These are phyloP conservation scores for Molossus alvarezi DNA, from an alignment of 2,797 vertebrate species.

Conservation along the genomic window DNA sequence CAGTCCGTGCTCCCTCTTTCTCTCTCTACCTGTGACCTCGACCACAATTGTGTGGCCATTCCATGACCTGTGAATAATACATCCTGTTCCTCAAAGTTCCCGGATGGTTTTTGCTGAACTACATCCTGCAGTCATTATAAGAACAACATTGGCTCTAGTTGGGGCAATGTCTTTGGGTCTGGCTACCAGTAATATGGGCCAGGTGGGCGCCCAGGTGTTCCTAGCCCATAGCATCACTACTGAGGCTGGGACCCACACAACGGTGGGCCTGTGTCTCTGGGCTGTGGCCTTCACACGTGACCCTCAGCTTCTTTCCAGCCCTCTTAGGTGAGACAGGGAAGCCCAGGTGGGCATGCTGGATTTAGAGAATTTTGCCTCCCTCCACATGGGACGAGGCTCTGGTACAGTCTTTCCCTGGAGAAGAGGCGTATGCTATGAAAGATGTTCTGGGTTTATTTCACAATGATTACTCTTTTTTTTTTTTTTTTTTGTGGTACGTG, in stretches of 20 bases:
- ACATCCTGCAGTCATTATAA: neutral
- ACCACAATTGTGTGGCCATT: neutral
- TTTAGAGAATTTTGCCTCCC: neutral
- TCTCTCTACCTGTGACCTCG: neutral
- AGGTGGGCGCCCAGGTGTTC: neutral
- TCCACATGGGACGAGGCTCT: neutral
- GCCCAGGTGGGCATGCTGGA: neutral
- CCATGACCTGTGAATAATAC: neutral
- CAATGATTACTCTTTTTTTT: neutral
- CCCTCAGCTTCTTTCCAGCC: neutral
- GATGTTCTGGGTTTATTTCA: neutral
- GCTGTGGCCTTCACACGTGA: neutral
- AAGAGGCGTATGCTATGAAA: neutral
- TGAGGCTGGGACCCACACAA: neutral
- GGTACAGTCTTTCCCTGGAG: no score
- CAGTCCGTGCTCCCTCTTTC: neutral
- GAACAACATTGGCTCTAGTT: neutral
- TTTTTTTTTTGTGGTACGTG: no score
- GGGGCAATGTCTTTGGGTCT: neutral
- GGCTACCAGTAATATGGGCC: neutral
- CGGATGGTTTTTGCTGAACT: neutral
- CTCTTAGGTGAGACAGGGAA: neutral
- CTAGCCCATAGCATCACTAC: no score
- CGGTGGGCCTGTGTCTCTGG: neutral
- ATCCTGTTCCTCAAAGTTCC: neutral